Percentiles rank a stretch among this genome's conserved stretches.
Conservation (phyloP, 2,797 vertebrate species). For the Kryptolebias ocellatus region DNA sequence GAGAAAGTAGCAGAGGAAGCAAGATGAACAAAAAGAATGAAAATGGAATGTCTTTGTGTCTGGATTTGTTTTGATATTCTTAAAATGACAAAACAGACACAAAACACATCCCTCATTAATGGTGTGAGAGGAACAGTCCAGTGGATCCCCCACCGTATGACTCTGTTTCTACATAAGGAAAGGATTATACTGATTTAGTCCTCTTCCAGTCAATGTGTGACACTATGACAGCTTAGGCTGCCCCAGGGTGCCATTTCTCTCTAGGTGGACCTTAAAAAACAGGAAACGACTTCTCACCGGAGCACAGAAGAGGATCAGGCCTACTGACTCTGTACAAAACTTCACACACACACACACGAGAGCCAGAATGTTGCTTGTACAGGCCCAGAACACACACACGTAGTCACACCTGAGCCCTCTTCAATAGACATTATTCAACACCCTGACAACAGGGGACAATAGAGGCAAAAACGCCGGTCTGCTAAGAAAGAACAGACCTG, state of each 20-base stretch:
- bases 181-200: slow-evolving; percentile 70
- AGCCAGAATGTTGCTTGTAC: slow-evolving; percentile 35
- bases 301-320: slow-evolving; percentile 72
- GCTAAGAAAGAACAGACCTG: slow-evolving; percentile 64
- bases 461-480: slow-evolving; percentile 43
- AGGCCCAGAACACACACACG: slow-evolving; percentile 50
- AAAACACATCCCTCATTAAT: slow-evolving; percentile 2
- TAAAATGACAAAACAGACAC: background rate
- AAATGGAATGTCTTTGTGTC: slow-evolving; percentile 1
- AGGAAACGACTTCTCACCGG: slow-evolving; percentile 76
- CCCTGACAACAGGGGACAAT: slow-evolving; percentile 70
- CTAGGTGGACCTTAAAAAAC: slow-evolving; percentile 75
- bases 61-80: background rate
- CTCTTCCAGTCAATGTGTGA: slow-evolving; percentile 60
- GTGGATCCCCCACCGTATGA: slow-evolving; percentile 8
- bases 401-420: slow-evolving; percentile 76
- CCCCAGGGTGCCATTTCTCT: slow-evolving; percentile 71
- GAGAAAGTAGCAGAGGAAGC: slow-evolving; percentile 23
- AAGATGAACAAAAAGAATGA: slow-evolving; percentile 13
- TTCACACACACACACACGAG: slow-evolving; percentile 27
- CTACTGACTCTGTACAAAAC: slow-evolving; percentile 73
- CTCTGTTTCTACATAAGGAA: slow-evolving; percentile 32
- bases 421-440: slow-evolving; percentile 72
- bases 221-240: slow-evolving; percentile 66
- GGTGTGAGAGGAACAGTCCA: background rate